phyloP scores from a whole-genome alignment of 2,797 vertebrate genomes.

The Melopsittacus undulatus region DNA sequence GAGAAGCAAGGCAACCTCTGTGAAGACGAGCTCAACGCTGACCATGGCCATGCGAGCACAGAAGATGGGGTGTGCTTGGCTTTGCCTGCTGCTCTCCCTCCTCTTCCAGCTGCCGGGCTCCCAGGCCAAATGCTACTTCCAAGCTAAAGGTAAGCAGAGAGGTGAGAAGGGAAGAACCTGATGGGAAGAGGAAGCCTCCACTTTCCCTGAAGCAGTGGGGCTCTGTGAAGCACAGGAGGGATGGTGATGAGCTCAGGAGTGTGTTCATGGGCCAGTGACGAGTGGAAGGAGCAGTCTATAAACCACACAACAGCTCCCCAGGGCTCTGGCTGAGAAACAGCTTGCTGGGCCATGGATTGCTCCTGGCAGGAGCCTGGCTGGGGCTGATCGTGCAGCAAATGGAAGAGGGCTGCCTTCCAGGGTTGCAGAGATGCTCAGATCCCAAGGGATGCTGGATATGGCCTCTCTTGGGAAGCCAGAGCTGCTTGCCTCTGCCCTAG shows the following conservation, averaged over 20 bases:
- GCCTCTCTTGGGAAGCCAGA: neutral
- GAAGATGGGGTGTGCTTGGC: constrained; percentile 30
- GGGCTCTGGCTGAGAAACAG: constrained; percentile 52
- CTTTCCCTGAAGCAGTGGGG: rapidly evolving
- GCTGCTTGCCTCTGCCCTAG: neutral
- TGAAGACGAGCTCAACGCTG: neutral
- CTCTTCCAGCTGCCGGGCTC: constrained; percentile 66
- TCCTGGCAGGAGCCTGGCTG: neutral
- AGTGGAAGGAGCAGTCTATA: constrained; percentile 10
- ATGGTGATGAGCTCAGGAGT: neutral
- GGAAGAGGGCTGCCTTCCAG: neutral
- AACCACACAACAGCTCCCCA: constrained; percentile 11
- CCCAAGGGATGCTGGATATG: rapidly evolving
- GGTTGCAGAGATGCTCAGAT: neutral
- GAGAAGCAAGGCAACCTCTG: neutral
- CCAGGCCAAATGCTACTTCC: constrained; percentile 77
- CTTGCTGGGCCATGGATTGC: neutral
- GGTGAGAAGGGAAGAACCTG: neutral
- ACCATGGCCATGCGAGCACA: constrained; percentile 36
- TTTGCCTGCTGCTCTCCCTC: constrained; percentile 64
- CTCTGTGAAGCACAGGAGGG: neutral
- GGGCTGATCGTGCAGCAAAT: rapidly evolving
- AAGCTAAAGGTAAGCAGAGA: constrained; percentile 73
- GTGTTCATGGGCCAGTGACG: neutral
- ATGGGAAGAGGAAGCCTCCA: neutral